phyloP scores from a whole-genome alignment of 2,888 invertebrate genomes.

The Tetragnatha montana region DNA sequence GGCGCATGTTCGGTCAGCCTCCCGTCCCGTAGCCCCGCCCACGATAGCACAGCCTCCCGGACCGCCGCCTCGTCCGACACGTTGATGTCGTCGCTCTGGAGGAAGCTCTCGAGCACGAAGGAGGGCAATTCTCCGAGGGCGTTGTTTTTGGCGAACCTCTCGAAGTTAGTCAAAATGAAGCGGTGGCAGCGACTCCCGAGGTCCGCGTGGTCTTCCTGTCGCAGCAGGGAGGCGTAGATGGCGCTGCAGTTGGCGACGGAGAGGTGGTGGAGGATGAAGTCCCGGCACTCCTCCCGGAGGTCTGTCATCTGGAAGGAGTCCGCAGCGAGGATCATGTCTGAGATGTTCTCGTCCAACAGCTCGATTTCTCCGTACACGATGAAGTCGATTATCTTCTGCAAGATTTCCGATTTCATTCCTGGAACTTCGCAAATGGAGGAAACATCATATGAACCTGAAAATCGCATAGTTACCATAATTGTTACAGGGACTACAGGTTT shows the following conservation, averaged over 20 bases:
- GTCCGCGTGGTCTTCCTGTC: not conserved
- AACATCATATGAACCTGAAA: not conserved
- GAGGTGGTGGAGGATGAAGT: not conserved
- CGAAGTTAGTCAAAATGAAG: not conserved
- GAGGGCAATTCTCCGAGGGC: not conserved
- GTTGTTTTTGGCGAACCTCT: not conserved
- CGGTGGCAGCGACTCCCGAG: not conserved
- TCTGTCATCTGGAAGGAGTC: not conserved
- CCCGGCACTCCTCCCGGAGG: not conserved
- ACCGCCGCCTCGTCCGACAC: not conserved
- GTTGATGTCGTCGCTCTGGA: not conserved
- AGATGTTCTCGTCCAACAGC: not conserved
- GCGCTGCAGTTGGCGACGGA: not conserved
- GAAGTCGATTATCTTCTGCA: not conserved
- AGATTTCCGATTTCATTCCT: conserved; percentile 5
- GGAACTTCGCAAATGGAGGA: not conserved
- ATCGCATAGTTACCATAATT: too few relatives aligned
- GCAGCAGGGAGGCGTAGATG: not conserved
- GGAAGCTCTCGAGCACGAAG: not conserved
- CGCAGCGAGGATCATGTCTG: not conserved
- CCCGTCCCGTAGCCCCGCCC: not conserved
- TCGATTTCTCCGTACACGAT: not conserved
- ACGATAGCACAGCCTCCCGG: not conserved
- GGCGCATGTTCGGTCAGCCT: too few relatives aligned
- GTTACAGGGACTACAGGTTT: too few relatives aligned